Evolutionary conservation across 2,888 invertebrate species (phyloP).

Genomic region (Scaptodrosophila latifasciaeformis): DNA sequence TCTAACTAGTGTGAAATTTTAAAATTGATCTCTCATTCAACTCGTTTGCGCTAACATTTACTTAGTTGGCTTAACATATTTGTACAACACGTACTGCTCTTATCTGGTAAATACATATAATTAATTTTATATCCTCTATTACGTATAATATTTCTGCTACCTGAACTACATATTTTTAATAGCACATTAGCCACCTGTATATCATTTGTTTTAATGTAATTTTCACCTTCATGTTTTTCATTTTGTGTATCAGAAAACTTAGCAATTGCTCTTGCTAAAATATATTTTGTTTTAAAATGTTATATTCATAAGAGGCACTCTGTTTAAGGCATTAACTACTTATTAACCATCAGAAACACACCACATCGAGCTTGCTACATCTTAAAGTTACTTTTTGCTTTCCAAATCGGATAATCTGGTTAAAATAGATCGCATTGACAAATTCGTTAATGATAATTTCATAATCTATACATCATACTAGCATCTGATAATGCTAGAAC

Average conservation of each 20-base stretch:
- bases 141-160: conserved; percentile 18
- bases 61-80: conserved; percentile 28
- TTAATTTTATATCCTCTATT: conserved; percentile 20
- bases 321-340: conserved; percentile 88
- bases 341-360: conserved; percentile 63
- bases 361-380: too few relatives aligned
- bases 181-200: conserved; percentile 67
- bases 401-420: too few relatives aligned
- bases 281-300: conserved; percentile 26
- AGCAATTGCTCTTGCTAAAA: conserved; percentile 27
- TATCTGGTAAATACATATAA: too few relatives aligned
- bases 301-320: conserved; percentile 80
- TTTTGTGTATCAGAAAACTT: conserved; percentile 4
- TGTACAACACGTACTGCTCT: conserved; percentile 59
- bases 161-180: conserved; percentile 47
- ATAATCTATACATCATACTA: too few relatives aligned
- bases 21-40: too few relatives aligned
- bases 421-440: too few relatives aligned
- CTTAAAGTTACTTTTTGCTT: too few relatives aligned
- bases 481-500: too few relatives aligned
- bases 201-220: too few relatives aligned
- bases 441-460: too few relatives aligned
- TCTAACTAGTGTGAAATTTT: too few relatives aligned
- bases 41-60: too few relatives aligned
- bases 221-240: conserved; percentile 53